Evolutionary conservation across 2,113 vertebrate species (phyloP).

Genomic region (Pelecanoides urinatrix): DNA sequence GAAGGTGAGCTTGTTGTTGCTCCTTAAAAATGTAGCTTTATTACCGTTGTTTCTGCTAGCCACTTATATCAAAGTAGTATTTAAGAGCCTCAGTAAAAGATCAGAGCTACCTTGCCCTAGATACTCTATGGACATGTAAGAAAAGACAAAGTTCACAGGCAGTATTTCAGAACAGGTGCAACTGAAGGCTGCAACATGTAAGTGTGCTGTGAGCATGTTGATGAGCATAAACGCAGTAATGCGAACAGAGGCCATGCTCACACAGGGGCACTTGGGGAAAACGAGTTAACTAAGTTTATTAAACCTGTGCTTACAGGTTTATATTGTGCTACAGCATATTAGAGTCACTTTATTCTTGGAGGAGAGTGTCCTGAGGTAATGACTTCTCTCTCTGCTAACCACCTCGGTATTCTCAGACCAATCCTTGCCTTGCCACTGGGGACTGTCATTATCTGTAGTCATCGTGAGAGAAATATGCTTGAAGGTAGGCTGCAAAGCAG

Average conservation of each 20-base stretch:
- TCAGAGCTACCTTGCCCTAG: not conserved
- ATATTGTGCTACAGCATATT: not conserved
- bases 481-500: not conserved
- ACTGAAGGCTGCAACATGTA: not conserved
- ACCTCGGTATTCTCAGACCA: not conserved
- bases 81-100: not conserved
- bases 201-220: not conserved
- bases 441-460: not conserved
- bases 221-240: not conserved
- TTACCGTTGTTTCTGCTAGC: not conserved
- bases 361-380: not conserved
- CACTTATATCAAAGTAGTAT: not conserved
- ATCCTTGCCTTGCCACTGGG: not conserved
- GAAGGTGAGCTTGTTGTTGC: not conserved
- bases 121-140: not conserved
- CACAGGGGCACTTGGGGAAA: rapidly evolving
- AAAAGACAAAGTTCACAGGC: not conserved
- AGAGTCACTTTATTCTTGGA: not conserved
- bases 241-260: not conserved
- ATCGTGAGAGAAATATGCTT: not conserved
- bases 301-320: not conserved
- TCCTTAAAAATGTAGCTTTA: not conserved
- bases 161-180: not conserved
- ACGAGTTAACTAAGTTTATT: not conserved
- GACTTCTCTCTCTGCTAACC: not conserved